These are phyloP conservation scores for Euwallacea similis DNA, from an alignment of 1,140 invertebrate species.

Conservation along the genomic window DNA sequence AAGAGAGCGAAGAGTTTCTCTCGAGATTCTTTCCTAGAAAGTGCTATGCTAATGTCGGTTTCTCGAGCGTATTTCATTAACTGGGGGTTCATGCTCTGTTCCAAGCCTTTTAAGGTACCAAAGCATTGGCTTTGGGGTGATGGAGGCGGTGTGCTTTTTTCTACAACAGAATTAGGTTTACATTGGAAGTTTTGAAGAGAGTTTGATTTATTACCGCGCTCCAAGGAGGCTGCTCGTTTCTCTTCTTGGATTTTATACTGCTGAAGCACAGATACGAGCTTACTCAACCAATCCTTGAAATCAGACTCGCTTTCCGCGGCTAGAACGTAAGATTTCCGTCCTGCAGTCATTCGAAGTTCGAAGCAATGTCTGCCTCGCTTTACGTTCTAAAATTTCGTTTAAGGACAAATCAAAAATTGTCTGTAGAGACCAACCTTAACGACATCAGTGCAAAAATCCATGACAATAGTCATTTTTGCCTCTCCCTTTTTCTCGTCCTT, in stretches of 20 bases:
- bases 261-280: conserved; percentile 72
- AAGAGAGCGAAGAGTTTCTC: conserved; percentile 66
- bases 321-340: conserved; percentile 79
- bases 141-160: conserved; percentile 60
- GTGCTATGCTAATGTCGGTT: conserved; percentile 82
- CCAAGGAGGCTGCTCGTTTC: conserved; percentile 65
- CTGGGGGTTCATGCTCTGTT: conserved; percentile 89
- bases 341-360: conserved; percentile 82
- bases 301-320: conserved; percentile 86
- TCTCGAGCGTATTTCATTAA: conserved; percentile 87
- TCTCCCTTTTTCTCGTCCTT: conserved; percentile 92
- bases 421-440: conserved; percentile 63
- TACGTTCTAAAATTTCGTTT: conserved; percentile 64
- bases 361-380: conserved; percentile 87
- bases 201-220: conserved; percentile 56
- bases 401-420: background rate
- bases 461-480: conserved; percentile 87
- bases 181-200: background rate
- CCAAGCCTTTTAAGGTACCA: conserved; percentile 81
- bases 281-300: conserved; percentile 80
- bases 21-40: conserved; percentile 74
- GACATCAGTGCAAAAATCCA: conserved; percentile 90
- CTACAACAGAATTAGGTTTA: conserved; percentile 39
- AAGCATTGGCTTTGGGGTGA: conserved; percentile 58
- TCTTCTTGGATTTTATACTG: conserved; percentile 75